phyloP scores from a whole-genome alignment of 2,888 invertebrate species.

The Torymus tubicola region DNA sequence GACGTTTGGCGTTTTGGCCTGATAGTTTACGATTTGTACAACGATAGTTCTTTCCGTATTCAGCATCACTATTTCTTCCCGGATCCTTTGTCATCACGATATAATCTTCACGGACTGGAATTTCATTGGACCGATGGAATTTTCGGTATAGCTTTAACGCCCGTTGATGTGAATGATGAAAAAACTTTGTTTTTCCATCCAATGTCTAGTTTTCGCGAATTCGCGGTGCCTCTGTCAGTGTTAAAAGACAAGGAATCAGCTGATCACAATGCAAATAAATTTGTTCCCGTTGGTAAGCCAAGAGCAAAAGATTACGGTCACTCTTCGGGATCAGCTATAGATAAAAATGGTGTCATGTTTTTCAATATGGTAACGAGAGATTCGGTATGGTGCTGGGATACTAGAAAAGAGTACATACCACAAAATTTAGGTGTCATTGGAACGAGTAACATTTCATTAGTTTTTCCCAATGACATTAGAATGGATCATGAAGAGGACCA shows the following conservation, averaged over 20 bases:
- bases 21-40: slow-evolving; percentile 81
- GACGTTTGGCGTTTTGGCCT: slow-evolving; percentile 85
- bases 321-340: slow-evolving; percentile 85
- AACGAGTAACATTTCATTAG: slow-evolving; percentile 80
- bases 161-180: slow-evolving; percentile 78
- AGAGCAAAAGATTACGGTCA: slow-evolving; percentile 80
- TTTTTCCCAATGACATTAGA: slow-evolving; percentile 90
- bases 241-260: slow-evolving; percentile 80
- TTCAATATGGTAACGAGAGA: slow-evolving; percentile 88
- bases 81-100: slow-evolving; percentile 85
- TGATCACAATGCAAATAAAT: slow-evolving; percentile 68
- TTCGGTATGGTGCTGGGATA: slow-evolving; percentile 89
- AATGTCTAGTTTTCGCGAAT: slow-evolving; percentile 89
- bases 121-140: slow-evolving; percentile 91
- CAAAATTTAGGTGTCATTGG: slow-evolving; percentile 82
- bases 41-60: slow-evolving; percentile 82
- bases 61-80: slow-evolving; percentile 85
- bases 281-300: slow-evolving; percentile 71
- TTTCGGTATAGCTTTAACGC: slow-evolving; percentile 85
- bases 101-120: slow-evolving; percentile 84
- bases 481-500: slow-evolving; percentile 84
- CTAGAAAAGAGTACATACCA: slow-evolving; percentile 82
- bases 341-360: slow-evolving; percentile 85
- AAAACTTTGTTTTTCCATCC: slow-evolving; percentile 87
- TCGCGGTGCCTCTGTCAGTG: slow-evolving; percentile 83